phyloP scores from a whole-genome alignment of 2,797 vertebrate genomes.

The Linurgus olivaceus region DNA sequence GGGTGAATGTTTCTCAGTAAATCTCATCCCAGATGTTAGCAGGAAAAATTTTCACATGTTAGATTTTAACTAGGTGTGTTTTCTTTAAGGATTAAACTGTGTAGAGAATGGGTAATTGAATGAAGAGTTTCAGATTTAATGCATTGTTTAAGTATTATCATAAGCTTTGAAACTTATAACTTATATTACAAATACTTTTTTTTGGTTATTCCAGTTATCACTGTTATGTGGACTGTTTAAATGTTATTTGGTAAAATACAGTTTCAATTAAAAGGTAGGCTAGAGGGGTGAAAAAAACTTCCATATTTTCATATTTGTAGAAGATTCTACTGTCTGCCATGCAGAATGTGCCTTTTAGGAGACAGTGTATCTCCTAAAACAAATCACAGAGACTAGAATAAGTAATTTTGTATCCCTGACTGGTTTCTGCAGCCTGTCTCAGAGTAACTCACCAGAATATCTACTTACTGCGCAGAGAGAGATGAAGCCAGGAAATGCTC shows the following conservation, averaged over 20 bases:
- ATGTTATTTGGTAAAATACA: background rate
- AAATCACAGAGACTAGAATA: background rate
- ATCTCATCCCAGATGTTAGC: background rate
- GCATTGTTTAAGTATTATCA: background rate
- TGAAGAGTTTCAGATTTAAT: background rate
- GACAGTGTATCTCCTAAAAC: background rate
- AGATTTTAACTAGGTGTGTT: background rate
- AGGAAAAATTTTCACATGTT: background rate
- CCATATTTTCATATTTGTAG: background rate
- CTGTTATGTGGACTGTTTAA: background rate
- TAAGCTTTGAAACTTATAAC: background rate
- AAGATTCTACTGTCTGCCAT: background rate
- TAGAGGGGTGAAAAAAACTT: background rate
- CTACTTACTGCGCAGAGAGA: fast-evolving
- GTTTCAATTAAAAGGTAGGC: background rate
- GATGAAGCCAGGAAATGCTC: background rate
- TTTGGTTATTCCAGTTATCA: background rate
- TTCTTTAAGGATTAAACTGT: background rate
- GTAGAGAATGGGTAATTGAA: background rate
- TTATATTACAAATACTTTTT: background rate
- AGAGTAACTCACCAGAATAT: fast-evolving
- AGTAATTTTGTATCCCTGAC: background rate
- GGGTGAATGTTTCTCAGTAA: background rate
- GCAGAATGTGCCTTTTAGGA: background rate
- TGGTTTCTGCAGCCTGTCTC: background rate